phyloP scores from a whole-genome alignment of 1,140 invertebrate genomes.

The Ridgeia piscesae region DNA sequence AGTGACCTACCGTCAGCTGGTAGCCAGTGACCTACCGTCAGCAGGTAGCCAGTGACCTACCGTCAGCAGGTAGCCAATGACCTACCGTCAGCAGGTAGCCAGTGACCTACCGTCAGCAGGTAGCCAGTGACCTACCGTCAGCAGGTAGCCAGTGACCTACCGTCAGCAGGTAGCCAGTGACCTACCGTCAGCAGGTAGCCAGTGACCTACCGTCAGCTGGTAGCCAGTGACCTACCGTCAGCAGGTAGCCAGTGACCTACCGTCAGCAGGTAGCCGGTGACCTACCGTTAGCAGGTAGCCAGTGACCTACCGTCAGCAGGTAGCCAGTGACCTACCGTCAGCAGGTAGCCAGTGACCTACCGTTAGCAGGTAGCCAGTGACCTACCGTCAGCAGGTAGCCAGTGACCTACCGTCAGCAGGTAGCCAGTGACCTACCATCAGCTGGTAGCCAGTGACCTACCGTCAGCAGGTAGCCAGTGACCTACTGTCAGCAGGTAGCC shows the following conservation, averaged over 20 bases:
- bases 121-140: slow-evolving; percentile 20
- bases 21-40: slow-evolving; percentile 20
- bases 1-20: slow-evolving; percentile 13
- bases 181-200: slow-evolving; percentile 8
- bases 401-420: slow-evolving; percentile 14
- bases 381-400: slow-evolving; percentile 8
- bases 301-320: slow-evolving; percentile 14
- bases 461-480: slow-evolving; percentile 21
- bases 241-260: slow-evolving; percentile 12
- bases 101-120: slow-evolving; percentile 14
- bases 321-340: slow-evolving; percentile 20
- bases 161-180: slow-evolving; percentile 21
- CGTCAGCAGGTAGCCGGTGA: slow-evolving; percentile 22
- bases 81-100: slow-evolving; percentile 8
- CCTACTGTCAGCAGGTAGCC: slow-evolving; percentile 6
- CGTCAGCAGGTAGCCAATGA: slow-evolving; percentile 20
- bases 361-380: slow-evolving; percentile 21
- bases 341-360: slow-evolving; percentile 12
- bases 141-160: slow-evolving; percentile 12
- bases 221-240: slow-evolving; percentile 20
- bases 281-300: slow-evolving; percentile 8
- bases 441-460: too few relatives aligned
- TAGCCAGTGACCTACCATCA: slow-evolving; percentile 25
- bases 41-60: slow-evolving; percentile 12
- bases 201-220: slow-evolving; percentile 13